Conservation (phyloP, 2,797 vertebrate species). For the Hoplostethus atlanticus region DNA sequence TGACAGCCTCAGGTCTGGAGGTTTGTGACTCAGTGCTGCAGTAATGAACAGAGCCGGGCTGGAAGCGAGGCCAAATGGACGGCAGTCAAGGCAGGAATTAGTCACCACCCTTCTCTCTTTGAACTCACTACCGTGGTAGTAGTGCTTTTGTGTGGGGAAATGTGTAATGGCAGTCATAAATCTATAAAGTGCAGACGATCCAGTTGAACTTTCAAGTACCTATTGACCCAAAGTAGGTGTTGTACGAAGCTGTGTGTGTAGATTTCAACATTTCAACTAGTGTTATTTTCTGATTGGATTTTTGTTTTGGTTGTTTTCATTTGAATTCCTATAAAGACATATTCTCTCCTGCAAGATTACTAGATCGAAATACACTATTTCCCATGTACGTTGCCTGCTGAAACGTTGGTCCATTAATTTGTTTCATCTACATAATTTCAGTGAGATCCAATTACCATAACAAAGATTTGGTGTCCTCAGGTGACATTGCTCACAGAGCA, state of each 20-base stretch:
- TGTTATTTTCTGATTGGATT: slow-evolving; percentile 31
- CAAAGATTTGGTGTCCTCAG: slow-evolving; percentile 75
- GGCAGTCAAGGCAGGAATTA: slow-evolving; percentile 72
- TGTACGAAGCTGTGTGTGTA: slow-evolving; percentile 33
- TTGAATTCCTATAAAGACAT: slow-evolving; percentile 56
- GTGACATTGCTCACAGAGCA: slow-evolving; percentile 70
- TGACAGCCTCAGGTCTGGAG: slow-evolving; percentile 71
- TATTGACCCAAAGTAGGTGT: slow-evolving; percentile 26
- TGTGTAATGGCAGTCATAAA: slow-evolving; percentile 48
- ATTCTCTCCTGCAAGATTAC: slow-evolving; percentile 50
- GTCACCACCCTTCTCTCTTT: slow-evolving; percentile 63
- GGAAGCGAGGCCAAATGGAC: slow-evolving; percentile 66
- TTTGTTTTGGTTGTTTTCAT: slow-evolving; percentile 44
- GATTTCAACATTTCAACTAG: slow-evolving; percentile 10
- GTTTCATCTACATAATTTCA: slow-evolving; percentile 77
- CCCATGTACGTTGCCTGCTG: slow-evolving; percentile 53
- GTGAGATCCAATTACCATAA: slow-evolving; percentile 76
- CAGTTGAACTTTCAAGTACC: slow-evolving; percentile 41
- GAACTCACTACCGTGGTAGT: slow-evolving; percentile 42
- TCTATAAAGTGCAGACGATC: slow-evolving; percentile 46
- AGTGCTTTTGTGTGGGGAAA: slow-evolving; percentile 49
- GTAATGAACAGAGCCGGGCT: slow-evolving; percentile 68
- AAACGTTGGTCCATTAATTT: slow-evolving; percentile 73
- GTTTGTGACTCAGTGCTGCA: slow-evolving; percentile 77
- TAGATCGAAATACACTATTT: slow-evolving; percentile 52